phyloP scores from a whole-genome alignment of 2,888 invertebrate species.

The Acanthococcus lagerstroemiae region DNA sequence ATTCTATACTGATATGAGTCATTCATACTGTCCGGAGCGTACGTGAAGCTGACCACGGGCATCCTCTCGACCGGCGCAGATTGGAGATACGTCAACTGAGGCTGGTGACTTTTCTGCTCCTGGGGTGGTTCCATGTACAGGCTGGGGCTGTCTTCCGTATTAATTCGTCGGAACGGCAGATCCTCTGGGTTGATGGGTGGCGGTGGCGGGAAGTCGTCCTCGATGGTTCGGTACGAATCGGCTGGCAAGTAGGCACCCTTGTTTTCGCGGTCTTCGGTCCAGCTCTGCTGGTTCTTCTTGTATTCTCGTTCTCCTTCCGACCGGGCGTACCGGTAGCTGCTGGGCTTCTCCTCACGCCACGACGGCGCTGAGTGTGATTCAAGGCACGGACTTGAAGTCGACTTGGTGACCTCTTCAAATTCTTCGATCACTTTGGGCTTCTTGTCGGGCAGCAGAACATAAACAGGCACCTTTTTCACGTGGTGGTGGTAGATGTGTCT shows the following conservation, averaged over 20 bases:
- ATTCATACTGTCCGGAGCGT: no score
- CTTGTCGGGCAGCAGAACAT: slow-evolving; percentile 32
- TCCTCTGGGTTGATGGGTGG: neutral
- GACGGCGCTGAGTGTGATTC: neutral
- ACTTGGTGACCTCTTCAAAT: neutral
- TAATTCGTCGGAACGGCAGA: neutral
- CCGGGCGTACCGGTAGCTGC: neutral
- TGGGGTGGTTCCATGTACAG: no score
- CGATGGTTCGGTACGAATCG: neutral
- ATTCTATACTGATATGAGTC: no score
- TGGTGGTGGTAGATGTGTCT: slow-evolving; percentile 39
- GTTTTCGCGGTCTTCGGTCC: neutral
- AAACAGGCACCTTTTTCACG: slow-evolving; percentile 37
- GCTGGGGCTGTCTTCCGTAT: neutral
- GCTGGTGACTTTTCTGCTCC: no score
- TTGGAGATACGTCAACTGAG: no score
- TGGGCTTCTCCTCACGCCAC: neutral
- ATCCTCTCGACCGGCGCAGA: no score
- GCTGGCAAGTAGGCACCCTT: neutral
- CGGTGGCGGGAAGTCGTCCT: neutral
- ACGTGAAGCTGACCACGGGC: no score
- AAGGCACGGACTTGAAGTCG: neutral
- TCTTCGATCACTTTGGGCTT: slow-evolving; percentile 5
- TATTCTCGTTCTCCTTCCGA: no score
- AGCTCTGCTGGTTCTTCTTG: neutral